These are phyloP conservation scores for Phalacrocorax carbo DNA, from an alignment of 2,113 vertebrate species.

Conservation along the genomic window DNA sequence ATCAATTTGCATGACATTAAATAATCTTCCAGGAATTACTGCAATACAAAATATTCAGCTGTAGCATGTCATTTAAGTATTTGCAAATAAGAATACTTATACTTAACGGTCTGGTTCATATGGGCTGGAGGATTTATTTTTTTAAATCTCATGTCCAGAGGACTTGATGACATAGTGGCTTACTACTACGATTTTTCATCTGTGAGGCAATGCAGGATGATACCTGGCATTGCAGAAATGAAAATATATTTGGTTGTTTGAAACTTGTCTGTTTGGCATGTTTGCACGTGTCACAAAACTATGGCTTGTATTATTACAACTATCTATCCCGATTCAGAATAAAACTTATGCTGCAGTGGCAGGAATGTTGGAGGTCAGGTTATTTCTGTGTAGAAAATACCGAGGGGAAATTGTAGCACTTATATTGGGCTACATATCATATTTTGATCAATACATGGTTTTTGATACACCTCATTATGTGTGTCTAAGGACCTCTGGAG, in stretches of 20 bases:
- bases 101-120: background rate
- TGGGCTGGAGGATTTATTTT: background rate
- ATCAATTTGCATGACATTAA: conserved; percentile 22
- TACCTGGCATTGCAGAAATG: background rate
- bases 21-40: background rate
- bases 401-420: background rate
- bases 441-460: background rate
- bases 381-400: background rate
- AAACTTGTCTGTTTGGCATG: background rate
- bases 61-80: background rate
- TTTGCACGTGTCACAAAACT: background rate
- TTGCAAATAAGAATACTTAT: background rate
- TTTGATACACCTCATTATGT: background rate
- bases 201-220: background rate
- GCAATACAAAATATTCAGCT: background rate
- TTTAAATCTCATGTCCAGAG: background rate
- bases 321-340: background rate
- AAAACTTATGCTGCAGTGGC: background rate
- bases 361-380: background rate
- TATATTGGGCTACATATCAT: background rate
- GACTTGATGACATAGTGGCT: background rate
- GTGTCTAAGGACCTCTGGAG: background rate
- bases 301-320: background rate
- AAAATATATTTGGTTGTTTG: background rate
- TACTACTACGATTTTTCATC: background rate